Evolutionary conservation across 2,797 vertebrate genomes (phyloP), one percentile per base, ranked within the genome.

Genomic region (Sandelia bainsii): DNA sequence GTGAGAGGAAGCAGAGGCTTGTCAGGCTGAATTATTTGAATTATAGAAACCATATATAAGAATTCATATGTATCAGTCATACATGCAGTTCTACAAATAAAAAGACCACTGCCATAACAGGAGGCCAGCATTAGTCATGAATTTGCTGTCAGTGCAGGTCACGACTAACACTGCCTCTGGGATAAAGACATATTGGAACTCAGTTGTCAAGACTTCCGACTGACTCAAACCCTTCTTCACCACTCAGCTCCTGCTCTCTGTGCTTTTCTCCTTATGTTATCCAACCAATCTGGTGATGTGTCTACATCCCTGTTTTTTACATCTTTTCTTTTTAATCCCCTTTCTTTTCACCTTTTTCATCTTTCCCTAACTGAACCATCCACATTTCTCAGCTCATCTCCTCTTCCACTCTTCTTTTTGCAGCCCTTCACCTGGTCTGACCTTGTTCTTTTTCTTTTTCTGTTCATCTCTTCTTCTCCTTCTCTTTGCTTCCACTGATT

Each of bases 181-280:
- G 51, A n/a, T 61, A 29, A 42, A 66, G 39, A 60, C 75, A 77
- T 72, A 66, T 53, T 77, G 68, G 57, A 67, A 37, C 75, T 67
- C 68, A 62, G 62, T 48, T 42, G 62, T 48, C 57, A 37, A 27
- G 62, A 50, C 25, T 13, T 71, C 68, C 44, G 7, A 46, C 63
- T 51, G 58, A 46, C 56, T 70, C 29, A 10, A 52, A 53, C 37
- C 12, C 29, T 32, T 50, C 39, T 11, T 8, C n/a, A n/a, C n/a
- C n/a, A n/a, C 32, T 12, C 6, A 16, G 7, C 25, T 46, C n/a
- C 29, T 42, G 11, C 20, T 39, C 39, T 62, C 49, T 51, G 8
- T 14, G 6, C 5, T 34, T 10, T 25, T 34, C 57, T 20, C 8
- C 4, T 4, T 17, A 19, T 48, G 19, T 48, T 20, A 48, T 56